A percentile compares a stretch with the other conserved stretches of the same genome.
Evolutionary conservation across 2,113 vertebrate genomes (phyloP).

Genomic region (Rhea pennata): DNA sequence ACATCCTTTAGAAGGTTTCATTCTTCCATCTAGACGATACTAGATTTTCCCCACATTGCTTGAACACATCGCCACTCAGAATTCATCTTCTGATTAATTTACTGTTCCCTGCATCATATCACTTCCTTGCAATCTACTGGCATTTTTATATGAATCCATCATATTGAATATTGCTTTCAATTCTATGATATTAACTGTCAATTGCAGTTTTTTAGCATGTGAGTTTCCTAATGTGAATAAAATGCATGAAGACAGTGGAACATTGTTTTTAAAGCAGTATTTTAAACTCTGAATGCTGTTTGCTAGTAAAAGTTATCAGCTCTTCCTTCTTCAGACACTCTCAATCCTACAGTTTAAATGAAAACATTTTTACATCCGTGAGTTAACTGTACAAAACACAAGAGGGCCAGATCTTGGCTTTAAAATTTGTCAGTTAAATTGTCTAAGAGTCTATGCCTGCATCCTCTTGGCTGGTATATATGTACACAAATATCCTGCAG

Average conservation of each 20-base stretch:
- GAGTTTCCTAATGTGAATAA: slow-evolving; percentile 60
- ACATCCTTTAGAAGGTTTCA: neutral
- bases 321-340: neutral
- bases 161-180: slow-evolving; percentile 64
- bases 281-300: slow-evolving; percentile 18
- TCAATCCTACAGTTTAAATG: slow-evolving; percentile 1
- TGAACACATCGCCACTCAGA: neutral
- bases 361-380: neutral
- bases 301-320: slow-evolving; percentile 17
- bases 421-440: slow-evolving; percentile 34
- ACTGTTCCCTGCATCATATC: slow-evolving; percentile 55
- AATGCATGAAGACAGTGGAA: neutral
- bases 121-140: slow-evolving; percentile 44
- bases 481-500: neutral
- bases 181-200: slow-evolving; percentile 56
- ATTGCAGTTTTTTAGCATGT: slow-evolving; percentile 45
- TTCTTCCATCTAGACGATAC: neutral
- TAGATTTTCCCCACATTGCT: neutral
- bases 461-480: neutral
- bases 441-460: neutral
- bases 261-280: neutral
- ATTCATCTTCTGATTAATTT: slow-evolving; percentile 57
- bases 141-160: slow-evolving; percentile 61
- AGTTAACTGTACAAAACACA: neutral
- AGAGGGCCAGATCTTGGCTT: neutral